Evolutionary conservation across 2,888 invertebrate genomes (phyloP).

Genomic region (Melipona bicolor): DNA sequence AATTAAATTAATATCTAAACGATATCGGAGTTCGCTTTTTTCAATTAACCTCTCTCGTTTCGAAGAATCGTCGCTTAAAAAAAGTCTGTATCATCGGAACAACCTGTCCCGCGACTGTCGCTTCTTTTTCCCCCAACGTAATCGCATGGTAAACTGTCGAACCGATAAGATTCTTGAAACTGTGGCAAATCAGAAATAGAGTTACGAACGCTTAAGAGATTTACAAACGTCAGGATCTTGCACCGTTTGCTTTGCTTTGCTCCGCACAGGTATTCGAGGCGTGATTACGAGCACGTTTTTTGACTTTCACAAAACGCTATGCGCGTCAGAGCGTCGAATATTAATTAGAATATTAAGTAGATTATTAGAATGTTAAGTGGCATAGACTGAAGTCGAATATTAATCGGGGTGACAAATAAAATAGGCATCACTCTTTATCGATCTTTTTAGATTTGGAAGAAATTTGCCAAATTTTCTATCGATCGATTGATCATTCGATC

Average conservation of each 20-base stretch:
- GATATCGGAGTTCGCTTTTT: too few species aligned
- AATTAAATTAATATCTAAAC: too few species aligned
- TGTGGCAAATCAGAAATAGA: background rate
- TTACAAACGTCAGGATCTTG: background rate
- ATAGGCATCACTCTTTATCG: background rate
- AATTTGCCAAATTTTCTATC: background rate
- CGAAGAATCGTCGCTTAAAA: background rate
- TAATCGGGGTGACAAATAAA: background rate
- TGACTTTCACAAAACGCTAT: slow-evolving; percentile 27
- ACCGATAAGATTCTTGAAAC: slow-evolving; percentile 19
- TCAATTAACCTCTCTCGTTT: background rate
- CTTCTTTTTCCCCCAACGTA: slow-evolving; percentile 2
- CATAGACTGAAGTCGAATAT: slow-evolving; percentile 21
- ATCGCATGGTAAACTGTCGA: slow-evolving; percentile 21
- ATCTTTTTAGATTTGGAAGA: background rate
- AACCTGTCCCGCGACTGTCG: too few species aligned
- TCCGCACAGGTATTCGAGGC: background rate
- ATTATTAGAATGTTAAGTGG: background rate
- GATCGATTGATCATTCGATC: background rate
- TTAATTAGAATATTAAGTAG: slow-evolving; percentile 46
- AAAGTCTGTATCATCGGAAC: background rate
- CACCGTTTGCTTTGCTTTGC: too few species aligned
- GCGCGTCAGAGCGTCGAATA: slow-evolving; percentile 25
- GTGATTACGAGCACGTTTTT: slow-evolving; percentile 1
- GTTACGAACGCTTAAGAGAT: background rate